Conservation (phyloP, 2,888 invertebrate genomes). For the Boloria euphrosyne region DNA sequence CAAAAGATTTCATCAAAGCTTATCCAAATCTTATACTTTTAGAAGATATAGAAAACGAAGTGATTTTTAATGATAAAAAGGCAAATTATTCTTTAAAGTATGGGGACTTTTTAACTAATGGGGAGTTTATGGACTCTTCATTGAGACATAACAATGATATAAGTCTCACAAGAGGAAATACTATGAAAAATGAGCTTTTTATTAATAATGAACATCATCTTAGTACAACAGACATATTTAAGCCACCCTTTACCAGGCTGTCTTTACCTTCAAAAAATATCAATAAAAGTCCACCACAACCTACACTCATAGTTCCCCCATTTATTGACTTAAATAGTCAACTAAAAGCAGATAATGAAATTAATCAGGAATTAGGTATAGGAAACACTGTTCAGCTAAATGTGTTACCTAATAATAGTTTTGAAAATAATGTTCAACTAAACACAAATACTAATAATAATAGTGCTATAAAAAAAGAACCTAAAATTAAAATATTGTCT, state of each 20-base stretch:
- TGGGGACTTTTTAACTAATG: conserved; percentile 68
- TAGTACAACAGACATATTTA: conserved; percentile 26
- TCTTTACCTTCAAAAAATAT: conserved; percentile 27
- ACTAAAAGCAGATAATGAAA: conserved; percentile 23
- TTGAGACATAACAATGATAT: conserved; percentile 39
- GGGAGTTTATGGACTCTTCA: conserved; percentile 51
- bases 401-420: background rate
- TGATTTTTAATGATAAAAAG: conserved; percentile 57
- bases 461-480: conserved; percentile 36
- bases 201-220: conserved; percentile 7
- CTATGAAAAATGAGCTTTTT: conserved; percentile 15
- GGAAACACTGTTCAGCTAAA: conserved; percentile 7
- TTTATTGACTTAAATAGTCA: conserved; percentile 31
- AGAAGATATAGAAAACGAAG: conserved; percentile 70
- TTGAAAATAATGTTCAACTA: conserved; percentile 4
- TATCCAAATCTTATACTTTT: conserved; percentile 51
- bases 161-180: conserved; percentile 23
- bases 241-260: conserved; percentile 18
- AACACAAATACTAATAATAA: background rate
- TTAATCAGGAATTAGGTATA: conserved; percentile 23
- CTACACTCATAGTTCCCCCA: conserved; percentile 39
- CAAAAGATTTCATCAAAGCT: conserved; percentile 44
- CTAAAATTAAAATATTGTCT: conserved; percentile 63
- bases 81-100: conserved; percentile 67
- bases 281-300: conserved; percentile 29